Evolutionary conservation across 2,113 vertebrate species (phyloP), one percentile per base, ranked within the genome.

Genomic region (Silurus glanis): DNA sequence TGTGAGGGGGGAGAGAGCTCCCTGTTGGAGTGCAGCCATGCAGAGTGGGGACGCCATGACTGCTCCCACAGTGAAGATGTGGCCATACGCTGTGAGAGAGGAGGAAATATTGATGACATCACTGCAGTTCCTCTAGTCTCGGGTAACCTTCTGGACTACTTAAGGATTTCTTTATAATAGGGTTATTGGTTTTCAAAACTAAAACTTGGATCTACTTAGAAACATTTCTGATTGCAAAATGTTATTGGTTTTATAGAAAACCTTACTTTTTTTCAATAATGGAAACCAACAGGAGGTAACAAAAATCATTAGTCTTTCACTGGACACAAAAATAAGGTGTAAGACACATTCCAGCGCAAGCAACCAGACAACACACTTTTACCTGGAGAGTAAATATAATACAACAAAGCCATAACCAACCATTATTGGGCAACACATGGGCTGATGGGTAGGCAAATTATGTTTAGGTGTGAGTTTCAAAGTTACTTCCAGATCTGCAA

Each of bases 21-120:
- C 45, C 92, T 97, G 79, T 88, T 96, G 91, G 93, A 93, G 80
- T 97, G 97, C 86, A 74, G 87, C 45, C 96, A 95, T 86, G 93
- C 94, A 74, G 93, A 88, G 75, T 96, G 95, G 96, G 95, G 96
- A 0, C 94, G 95, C 56, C 96, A 97, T 0, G 96, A 97, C 93
- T 97, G 96, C 93, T 96, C 96, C 2, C 96, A 97, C 8, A 86
- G 90, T 5, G 97, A 97, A 88, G 97, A 97, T 7, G 92, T 96
- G 37, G 95, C 95, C 1, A 89, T 97, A 66, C 92, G 28, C 80
- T 97, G 96, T 71, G 87, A 91, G 62, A 89, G 88, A 62, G 86
- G 59, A 28, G 82, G 37, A 2, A 86, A 87, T 9, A 83, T 85
- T 87, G 88, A 90, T 25, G 79, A 89, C 14, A 80, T 91, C 0